A percentile compares a stretch with the other conserved stretches of the same genome.
Conservation (phyloP, 2,113 vertebrate genomes). For the Nicator chloris region DNA sequence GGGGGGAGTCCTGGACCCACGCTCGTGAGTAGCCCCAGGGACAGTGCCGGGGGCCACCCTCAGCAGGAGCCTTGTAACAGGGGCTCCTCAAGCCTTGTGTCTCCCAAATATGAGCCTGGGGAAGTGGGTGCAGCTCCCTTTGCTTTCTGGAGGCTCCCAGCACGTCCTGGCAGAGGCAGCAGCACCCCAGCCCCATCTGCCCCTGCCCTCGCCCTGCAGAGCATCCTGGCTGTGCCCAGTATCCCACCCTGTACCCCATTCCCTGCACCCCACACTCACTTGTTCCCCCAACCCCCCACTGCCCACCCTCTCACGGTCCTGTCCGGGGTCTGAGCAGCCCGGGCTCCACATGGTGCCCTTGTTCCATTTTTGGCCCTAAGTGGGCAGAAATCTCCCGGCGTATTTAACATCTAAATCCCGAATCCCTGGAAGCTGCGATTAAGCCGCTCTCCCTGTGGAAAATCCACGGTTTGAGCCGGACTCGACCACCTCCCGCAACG, state of each 20-base stretch:
- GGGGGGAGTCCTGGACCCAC: not conserved
- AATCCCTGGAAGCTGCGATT: not conserved
- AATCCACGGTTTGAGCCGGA: not conserved
- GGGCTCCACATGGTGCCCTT: not conserved
- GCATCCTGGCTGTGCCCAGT: not conserved
- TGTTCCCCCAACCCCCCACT: accelerated
- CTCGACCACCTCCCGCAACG: not conserved
- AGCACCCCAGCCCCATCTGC: not conserved
- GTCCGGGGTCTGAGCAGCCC: accelerated
- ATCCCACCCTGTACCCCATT: not conserved
- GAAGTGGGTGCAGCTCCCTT: not conserved
- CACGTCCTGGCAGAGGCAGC: not conserved
- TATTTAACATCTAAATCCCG: constrained; percentile 26
- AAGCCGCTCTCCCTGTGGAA: not conserved
- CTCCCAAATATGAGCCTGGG: not conserved
- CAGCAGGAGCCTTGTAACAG: not conserved
- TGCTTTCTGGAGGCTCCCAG: not conserved
- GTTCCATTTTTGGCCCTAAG: constrained; percentile 34
- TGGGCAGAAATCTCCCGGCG: not conserved
- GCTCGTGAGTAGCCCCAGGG: accelerated
- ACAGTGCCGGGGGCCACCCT: accelerated
- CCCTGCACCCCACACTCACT: not conserved
- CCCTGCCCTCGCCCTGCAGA: not conserved
- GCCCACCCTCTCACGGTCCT: not conserved
- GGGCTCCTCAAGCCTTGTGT: no score